Conservation (phyloP, 1,140 invertebrate species). For the Ceratina calcarata region DNA sequence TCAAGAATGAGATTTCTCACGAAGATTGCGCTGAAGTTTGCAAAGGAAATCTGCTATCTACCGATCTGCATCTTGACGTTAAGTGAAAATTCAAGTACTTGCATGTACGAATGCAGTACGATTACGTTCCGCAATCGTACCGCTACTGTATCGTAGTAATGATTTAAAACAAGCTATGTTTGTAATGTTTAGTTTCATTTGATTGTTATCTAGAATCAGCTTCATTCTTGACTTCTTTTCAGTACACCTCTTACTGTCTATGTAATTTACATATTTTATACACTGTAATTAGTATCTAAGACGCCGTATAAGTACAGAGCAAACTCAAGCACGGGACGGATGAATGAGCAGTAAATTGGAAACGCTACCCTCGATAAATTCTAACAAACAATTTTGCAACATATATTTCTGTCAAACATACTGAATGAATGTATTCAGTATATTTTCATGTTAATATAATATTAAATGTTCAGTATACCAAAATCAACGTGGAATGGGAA, state of each 20-base stretch:
- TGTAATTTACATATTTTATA: background rate
- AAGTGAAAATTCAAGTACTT: slow-evolving; percentile 13
- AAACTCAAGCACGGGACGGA: background rate
- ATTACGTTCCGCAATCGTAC: slow-evolving; percentile 1
- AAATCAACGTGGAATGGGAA: no score
- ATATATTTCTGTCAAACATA: no score
- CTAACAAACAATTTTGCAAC: no score
- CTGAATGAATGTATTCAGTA: no score
- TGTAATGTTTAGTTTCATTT: slow-evolving; percentile 23
- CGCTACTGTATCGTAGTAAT: no score
- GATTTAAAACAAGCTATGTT: slow-evolving; percentile 5
- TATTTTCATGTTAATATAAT: no score
- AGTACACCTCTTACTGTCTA: background rate
- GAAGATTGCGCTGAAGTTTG: background rate
- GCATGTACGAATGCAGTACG: no score
- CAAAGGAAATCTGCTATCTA: slow-evolving; percentile 11
- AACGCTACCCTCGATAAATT: no score
- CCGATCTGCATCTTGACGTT: background rate
- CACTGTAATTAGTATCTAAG: background rate
- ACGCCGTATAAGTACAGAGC: no score
- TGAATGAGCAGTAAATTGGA: no score
- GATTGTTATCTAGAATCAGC: no score
- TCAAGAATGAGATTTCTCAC: slow-evolving; percentile 22
- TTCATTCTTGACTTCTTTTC: background rate
- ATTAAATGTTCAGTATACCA: no score